A percentile compares a stretch with the other conserved stretches of the same genome.
Conservation (phyloP, 1,140 invertebrate species). For the Brachionus paranguensis region DNA sequence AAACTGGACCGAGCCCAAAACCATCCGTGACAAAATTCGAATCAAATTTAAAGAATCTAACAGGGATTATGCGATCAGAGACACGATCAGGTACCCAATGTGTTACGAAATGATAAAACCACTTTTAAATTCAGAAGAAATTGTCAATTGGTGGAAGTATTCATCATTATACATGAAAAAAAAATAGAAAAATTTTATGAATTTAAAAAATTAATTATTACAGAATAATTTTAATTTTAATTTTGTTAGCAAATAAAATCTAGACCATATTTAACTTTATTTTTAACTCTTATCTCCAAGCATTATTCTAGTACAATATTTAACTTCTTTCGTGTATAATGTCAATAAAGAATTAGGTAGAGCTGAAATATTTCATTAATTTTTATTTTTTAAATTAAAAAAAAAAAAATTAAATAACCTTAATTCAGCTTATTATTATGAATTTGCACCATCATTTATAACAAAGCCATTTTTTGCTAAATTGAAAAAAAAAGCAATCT, state of each 20-base stretch:
- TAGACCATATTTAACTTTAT: background rate
- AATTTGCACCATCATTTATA: background rate
- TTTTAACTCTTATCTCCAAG: background rate
- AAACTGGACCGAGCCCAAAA: conserved; percentile 47
- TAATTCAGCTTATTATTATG: background rate
- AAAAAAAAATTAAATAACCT: background rate
- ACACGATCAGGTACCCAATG: conserved; percentile 45
- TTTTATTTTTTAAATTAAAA: background rate
- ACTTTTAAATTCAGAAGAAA: background rate
- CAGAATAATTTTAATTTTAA: background rate
- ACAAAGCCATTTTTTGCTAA: background rate
- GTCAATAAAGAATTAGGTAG: background rate
- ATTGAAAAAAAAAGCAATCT: background rate
- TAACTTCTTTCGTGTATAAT: background rate
- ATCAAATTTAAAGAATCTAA: conserved; percentile 47
- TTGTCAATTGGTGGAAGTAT: conserved; percentile 28
- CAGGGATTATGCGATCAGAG: conserved; percentile 45
- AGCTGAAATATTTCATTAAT: background rate
- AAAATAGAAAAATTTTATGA: background rate
- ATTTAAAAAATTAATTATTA: background rate
- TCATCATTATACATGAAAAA: background rate
- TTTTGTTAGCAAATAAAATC: background rate
- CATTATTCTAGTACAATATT: background rate
- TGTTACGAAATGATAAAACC: conserved; percentile 48
- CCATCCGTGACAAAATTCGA: conserved; percentile 48